Evolutionary conservation across 2,113 vertebrate genomes (phyloP).

Genomic region (Rattus rattus): DNA sequence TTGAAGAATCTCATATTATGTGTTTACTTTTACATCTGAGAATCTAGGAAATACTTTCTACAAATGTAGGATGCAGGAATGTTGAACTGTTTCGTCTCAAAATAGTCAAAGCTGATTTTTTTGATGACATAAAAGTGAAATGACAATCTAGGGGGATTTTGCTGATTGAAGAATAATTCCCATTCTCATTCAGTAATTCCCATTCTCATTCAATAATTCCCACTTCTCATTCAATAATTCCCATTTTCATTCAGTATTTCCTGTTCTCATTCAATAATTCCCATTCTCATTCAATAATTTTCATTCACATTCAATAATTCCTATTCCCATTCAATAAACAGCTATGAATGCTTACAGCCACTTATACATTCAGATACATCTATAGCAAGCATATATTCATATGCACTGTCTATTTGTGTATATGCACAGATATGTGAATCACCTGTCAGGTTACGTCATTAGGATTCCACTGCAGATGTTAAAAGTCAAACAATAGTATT

Average conservation of each 20-base stretch:
- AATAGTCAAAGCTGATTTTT: neutral
- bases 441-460: neutral
- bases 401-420: neutral
- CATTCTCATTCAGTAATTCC: neutral
- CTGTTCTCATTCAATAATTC: no score
- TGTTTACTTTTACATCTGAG: neutral
- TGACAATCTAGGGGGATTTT: neutral
- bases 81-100: conserved; percentile 4
- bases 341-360: neutral
- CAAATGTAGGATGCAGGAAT: conserved; percentile 42
- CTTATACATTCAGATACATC: conserved; percentile 4
- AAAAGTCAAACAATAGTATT: conserved; percentile 8
- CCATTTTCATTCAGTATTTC: no score
- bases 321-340: neutral
- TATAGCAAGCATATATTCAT: neutral
- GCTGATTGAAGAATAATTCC: neutral
- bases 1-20: conserved; percentile 4
- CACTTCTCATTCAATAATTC: no score
- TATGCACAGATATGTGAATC: neutral
- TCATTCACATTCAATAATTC: neutral
- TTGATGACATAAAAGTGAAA: neutral
- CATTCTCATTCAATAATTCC: no score
- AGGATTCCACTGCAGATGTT: conserved; percentile 38
- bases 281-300: no score
- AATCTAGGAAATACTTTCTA: conserved; percentile 25